A percentile compares a stretch with the other conserved stretches of the same genome.
phyloP scores from a whole-genome alignment of 92 coral and sea anemone species.

The Umimayanthus chanpuru region DNA sequence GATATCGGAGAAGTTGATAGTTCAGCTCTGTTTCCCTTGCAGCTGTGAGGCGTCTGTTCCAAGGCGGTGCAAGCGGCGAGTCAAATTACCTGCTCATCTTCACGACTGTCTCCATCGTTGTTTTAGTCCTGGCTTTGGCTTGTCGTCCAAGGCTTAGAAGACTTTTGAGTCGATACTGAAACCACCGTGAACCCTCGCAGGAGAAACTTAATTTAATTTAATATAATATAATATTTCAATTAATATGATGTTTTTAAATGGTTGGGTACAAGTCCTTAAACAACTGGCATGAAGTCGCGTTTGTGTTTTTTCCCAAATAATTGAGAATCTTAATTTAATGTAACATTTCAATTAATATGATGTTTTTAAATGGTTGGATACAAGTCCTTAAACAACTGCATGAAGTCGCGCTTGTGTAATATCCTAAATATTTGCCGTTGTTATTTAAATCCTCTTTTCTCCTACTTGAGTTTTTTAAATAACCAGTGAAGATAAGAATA shows the following conservation, averaged over 20 bases:
- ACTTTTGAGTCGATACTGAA: constrained; percentile 1
- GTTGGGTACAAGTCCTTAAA: not conserved
- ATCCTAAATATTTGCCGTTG: too few species aligned
- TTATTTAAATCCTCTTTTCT: too few species aligned
- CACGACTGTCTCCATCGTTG: not conserved
- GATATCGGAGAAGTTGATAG: too few species aligned
- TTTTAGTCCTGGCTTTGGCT: constrained; percentile 2
- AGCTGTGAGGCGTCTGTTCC: constrained; percentile 10
- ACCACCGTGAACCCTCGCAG: not conserved
- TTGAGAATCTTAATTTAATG: not conserved
- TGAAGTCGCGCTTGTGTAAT: too few species aligned
- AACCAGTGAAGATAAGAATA: too few species aligned
- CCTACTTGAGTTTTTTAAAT: too few species aligned
- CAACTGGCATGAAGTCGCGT: not conserved
- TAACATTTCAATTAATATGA: too few species aligned
- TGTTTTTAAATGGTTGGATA: too few species aligned
- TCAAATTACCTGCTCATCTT: not conserved
- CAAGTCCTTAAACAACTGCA: not conserved
- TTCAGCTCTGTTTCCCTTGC: not conserved
- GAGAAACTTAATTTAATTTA: not conserved
- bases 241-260: too few species aligned
- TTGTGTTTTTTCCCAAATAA: too few species aligned
- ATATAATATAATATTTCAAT: too few species aligned
- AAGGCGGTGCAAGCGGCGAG: constrained; percentile 10
- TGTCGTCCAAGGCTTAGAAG: constrained; percentile 28